Percentiles rank a stretch among this genome's conserved stretches.
Evolutionary conservation across 2,113 vertebrate species (phyloP).

Genomic region (Lutjanus erythropterus): DNA sequence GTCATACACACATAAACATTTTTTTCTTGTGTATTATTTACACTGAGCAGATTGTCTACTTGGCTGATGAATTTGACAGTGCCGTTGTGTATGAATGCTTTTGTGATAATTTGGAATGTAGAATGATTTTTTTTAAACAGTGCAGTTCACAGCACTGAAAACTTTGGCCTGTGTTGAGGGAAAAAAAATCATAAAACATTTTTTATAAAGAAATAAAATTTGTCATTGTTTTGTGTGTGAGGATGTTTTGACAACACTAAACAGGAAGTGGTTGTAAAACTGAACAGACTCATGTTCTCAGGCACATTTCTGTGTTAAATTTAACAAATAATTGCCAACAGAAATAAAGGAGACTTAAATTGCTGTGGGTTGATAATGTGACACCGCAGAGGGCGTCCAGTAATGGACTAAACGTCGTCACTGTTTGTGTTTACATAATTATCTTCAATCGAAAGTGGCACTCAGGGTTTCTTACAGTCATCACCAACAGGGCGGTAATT

Average conservation of each 20-base stretch:
- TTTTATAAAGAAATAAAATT: slow-evolving; percentile 74
- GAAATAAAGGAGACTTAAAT: slow-evolving; percentile 18
- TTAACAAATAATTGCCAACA: background rate
- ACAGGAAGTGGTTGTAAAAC: background rate
- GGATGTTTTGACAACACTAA: slow-evolving; percentile 19
- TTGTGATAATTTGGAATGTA: slow-evolving; percentile 28
- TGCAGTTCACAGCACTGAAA: slow-evolving; percentile 29
- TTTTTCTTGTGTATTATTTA: slow-evolving; percentile 22
- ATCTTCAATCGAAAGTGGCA: slow-evolving; percentile 58
- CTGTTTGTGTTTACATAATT: slow-evolving; percentile 60
- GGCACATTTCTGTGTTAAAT: background rate
- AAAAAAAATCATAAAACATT: slow-evolving; percentile 43
- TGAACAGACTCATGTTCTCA: background rate
- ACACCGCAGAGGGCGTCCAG: slow-evolving; percentile 8
- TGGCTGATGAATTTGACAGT: slow-evolving; percentile 1
- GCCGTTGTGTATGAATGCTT: slow-evolving; percentile 21
- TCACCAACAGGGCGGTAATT: slow-evolving; percentile 54
- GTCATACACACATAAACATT: slow-evolving; percentile 7
- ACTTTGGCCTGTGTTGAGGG: background rate
- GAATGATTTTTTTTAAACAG: slow-evolving; percentile 31
- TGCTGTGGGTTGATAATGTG: slow-evolving; percentile 28
- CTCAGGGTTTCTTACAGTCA: slow-evolving; percentile 48
- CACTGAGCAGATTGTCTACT: slow-evolving; percentile 11
- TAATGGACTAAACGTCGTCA: slow-evolving; percentile 7
- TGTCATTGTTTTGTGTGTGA: slow-evolving; percentile 23